A percentile compares a stretch with the other conserved stretches of the same genome.
These are phyloP conservation scores for Teleogryllus oceanicus DNA, from an alignment of 2,888 invertebrate genomes.

Conservation along the genomic window DNA sequence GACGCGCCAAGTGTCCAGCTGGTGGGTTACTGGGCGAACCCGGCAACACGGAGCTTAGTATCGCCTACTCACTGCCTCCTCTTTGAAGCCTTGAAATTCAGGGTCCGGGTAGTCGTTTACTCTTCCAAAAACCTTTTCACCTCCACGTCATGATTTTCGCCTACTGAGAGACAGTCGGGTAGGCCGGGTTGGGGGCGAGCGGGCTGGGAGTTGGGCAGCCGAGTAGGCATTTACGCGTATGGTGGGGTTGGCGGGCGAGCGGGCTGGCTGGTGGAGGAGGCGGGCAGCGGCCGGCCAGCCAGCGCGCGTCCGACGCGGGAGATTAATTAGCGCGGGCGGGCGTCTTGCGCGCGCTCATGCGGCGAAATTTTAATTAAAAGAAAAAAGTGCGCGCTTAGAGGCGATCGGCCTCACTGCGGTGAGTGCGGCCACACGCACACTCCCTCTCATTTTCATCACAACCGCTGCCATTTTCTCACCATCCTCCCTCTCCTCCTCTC, in stretches of 20 bases:
- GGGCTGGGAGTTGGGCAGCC: neutral
- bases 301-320: neutral
- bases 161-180: too few relatives aligned
- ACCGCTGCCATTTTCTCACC: neutral
- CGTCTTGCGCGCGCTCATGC: neutral
- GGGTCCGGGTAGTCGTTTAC: too few relatives aligned
- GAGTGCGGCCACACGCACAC: too few relatives aligned
- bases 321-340: neutral
- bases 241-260: neutral
- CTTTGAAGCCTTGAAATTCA: too few relatives aligned
- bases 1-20: too few relatives aligned
- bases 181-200: neutral
- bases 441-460: neutral
- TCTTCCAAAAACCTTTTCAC: too few relatives aligned
- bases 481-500: neutral
- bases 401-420: neutral
- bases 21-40: too few relatives aligned
- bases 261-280: neutral
- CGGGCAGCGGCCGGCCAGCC: neutral
- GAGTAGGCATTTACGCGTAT: neutral
- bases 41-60: too few relatives aligned
- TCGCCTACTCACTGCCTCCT: too few relatives aligned
- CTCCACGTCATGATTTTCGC: too few relatives aligned
- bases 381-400: neutral
- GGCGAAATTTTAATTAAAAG: neutral